phyloP scores from a whole-genome alignment of 92 coral and sea anemone genomes.

The Parazoanthus darwini region DNA sequence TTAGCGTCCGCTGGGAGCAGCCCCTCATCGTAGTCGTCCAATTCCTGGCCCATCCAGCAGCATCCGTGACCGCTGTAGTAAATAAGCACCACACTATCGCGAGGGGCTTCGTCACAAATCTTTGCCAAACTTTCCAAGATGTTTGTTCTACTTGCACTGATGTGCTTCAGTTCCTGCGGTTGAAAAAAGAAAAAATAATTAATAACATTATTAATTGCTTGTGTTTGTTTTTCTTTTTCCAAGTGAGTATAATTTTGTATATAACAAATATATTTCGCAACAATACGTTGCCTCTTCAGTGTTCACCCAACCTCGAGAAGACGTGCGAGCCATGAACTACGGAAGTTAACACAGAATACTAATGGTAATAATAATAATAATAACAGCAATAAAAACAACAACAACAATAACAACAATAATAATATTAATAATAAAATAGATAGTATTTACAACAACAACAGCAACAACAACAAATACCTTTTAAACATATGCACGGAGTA shows the following conservation, averaged over 20 bases:
- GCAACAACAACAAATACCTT: too few species aligned
- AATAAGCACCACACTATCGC: neutral
- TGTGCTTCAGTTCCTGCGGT: constrained; percentile 4
- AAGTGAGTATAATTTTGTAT: too few species aligned
- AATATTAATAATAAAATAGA: neutral
- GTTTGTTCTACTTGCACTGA: neutral
- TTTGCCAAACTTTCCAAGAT: constrained; percentile 2
- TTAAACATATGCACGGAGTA: too few species aligned
- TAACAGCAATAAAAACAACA: too few species aligned
- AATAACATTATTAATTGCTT: too few species aligned
- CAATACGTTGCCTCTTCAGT: too few species aligned
- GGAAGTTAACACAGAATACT: too few species aligned
- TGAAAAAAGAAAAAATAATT: neutral
- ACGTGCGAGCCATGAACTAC: too few species aligned
- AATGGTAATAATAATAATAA: neutral
- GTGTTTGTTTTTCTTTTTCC: too few species aligned
- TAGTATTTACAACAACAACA: neutral
- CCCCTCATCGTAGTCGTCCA: neutral
- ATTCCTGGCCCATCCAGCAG: neutral
- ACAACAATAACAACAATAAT: too few species aligned
- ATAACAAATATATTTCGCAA: too few species aligned
- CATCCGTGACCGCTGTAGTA: neutral
- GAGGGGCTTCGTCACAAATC: neutral
- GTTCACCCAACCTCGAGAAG: too few species aligned
- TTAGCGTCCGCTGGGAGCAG: neutral